Base-by-base conservation (phyloP, 2,888 invertebrate species). In the Rhamphomyia laevipes region DNA sequence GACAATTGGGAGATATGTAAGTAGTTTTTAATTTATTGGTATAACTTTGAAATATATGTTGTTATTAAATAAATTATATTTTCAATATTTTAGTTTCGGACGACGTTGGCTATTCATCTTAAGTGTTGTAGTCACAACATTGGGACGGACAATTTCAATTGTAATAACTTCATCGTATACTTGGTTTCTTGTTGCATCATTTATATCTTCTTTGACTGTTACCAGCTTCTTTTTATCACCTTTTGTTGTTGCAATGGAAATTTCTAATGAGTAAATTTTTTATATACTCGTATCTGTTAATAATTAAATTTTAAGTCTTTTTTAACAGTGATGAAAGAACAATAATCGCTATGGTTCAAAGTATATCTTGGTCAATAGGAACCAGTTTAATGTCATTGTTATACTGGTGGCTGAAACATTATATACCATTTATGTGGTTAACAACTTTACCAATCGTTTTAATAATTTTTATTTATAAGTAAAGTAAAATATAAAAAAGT, bases 1-100 rank as follows among this genome's bases (percentile, higher is more conserved):
- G 77, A 53, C 74, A 76, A 61, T 62, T 77, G 55, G 77, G 76
- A 48, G 78, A 78, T 62, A 70, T 66, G 77, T 78, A 68, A 71
- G 72, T 63, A 57, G 45, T 33, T 33, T 33, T 33, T 33, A 5
- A 12, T 40, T 17, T 15, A 12, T 15, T 40, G 2, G 18, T 40
- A 40, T 11, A 4, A 40, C n/a, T 4, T 6, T 18, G 4, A 10
- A 17, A 40, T 12, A 40, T n/a, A n/a, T n/a, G n/a, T n/a, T n/a
- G n/a, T n/a, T n/a, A n/a, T 33, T 11, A 11, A 11, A 33, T 11
- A 10, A 33, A 33, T 33, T 51, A n/a, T 27, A 43, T 31, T 48
- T n/a, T n/a, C n/a, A 45, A 30, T 15, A 43, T 57, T 63, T 31
- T 57, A 77, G 77, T 50, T 67, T 68, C 46, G 77, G 77, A 5